Percentiles rank a stretch among this genome's conserved stretches.
Evolutionary conservation across 2,888 invertebrate genomes (phyloP).

Genomic region (Miltochrista miniata): DNA sequence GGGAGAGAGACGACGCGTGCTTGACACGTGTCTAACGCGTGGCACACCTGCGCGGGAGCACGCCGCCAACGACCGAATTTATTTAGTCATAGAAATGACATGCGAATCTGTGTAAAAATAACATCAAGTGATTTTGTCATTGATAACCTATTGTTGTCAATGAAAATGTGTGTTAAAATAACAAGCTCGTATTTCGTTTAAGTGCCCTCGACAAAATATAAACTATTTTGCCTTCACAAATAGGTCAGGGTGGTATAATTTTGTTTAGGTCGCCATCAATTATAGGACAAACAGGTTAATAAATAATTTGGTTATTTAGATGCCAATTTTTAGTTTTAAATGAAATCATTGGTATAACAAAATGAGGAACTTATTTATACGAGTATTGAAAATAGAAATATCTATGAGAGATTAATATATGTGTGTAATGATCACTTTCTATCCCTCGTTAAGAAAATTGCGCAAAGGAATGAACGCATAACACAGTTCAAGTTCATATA

Average conservation of each 20-base stretch:
- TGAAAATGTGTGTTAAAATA: constrained; percentile 34
- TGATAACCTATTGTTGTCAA: not conserved
- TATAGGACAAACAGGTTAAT: constrained; percentile 1
- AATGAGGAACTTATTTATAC: no score
- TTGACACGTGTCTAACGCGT: constrained; percentile 54
- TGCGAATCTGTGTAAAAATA: constrained; percentile 36
- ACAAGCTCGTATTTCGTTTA: constrained; percentile 22
- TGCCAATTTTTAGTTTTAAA: not conserved
- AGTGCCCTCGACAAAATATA: constrained; percentile 16
- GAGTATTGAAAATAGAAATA: no score
- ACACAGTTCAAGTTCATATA: no score
- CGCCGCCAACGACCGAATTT: constrained; percentile 22
- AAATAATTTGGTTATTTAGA: not conserved
- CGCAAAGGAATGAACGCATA: no score
- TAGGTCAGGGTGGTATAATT: constrained; percentile 6
- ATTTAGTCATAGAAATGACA: constrained; percentile 20
- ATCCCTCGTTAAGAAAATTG: no score
- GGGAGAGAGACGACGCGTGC: constrained; percentile 41
- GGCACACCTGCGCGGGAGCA: constrained; percentile 57
- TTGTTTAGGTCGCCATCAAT: not conserved
- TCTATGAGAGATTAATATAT: no score
- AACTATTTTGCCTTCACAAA: constrained; percentile 11
- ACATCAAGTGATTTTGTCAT: constrained; percentile 28
- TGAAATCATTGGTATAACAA: no score
- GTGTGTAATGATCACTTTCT: no score